Percentiles rank a stretch among this genome's conserved stretches.
Evolutionary conservation across 2,888 invertebrate species (phyloP).

Genomic region (Drosophila monieri): DNA sequence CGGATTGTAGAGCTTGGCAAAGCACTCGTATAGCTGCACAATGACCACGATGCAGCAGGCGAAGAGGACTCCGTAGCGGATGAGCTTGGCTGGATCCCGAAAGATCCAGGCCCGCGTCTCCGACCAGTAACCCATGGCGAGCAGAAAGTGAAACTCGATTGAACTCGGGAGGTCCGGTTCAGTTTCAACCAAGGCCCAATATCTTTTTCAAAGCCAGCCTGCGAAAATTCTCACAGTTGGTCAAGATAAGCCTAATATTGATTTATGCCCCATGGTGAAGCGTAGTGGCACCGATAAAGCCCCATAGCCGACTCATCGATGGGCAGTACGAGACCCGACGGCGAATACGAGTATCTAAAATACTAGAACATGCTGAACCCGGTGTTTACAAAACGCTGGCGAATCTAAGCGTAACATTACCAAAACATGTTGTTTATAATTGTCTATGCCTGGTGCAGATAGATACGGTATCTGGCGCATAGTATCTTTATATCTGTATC

Average conservation of each 20-base stretch:
- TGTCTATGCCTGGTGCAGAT: conserved; percentile 50
- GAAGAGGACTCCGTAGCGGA: conserved; percentile 86
- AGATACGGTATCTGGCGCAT: conserved; percentile 13
- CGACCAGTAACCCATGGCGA: conserved; percentile 79
- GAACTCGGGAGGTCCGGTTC: conserved; percentile 34
- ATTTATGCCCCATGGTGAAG: conserved; percentile 55
- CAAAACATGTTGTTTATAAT: conserved; percentile 65
- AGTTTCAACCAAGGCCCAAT: conserved; percentile 25
- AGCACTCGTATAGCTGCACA: conserved; percentile 87
- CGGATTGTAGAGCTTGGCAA: conserved; percentile 86
- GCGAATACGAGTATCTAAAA: conserved; percentile 13
- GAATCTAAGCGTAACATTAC: conserved; percentile 61
- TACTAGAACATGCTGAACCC: background rate
- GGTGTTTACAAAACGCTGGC: conserved; percentile 43
- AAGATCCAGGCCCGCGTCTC: conserved; percentile 80
- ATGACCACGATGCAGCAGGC: conserved; percentile 86
- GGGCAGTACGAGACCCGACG: background rate
- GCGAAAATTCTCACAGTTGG: conserved; percentile 64
- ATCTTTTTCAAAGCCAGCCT: conserved; percentile 36
- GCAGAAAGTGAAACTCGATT: conserved; percentile 55
- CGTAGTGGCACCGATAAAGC: conserved; percentile 24
- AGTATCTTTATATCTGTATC: conserved; percentile 11
- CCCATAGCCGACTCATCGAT: conserved; percentile 6
- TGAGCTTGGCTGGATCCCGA: conserved; percentile 85
- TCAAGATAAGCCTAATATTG: conserved; percentile 71